Percentiles rank a stretch among this genome's conserved stretches.
Conservation (phyloP, 2,888 invertebrate species). For the Trichopoda pennipes region DNA sequence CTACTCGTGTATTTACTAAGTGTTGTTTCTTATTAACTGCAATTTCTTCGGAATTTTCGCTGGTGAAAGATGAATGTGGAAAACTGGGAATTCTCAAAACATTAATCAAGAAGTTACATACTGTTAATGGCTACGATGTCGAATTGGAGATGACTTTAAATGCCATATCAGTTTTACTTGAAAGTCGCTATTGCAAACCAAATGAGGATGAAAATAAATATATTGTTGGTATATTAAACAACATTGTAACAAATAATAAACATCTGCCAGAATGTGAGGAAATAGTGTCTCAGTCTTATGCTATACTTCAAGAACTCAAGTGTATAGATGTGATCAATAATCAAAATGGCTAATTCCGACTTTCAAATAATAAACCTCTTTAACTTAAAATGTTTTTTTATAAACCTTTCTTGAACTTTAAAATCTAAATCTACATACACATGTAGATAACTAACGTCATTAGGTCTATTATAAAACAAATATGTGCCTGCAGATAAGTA, state of each 20-base stretch:
- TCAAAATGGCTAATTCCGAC: no score
- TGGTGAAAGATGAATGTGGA: constrained; percentile 81
- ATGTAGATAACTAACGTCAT: no score
- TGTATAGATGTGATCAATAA: constrained; percentile 16
- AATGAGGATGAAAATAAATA: constrained; percentile 15
- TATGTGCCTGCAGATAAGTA: no score
- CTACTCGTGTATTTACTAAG: constrained; percentile 85
- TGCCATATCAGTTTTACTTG: constrained; percentile 69
- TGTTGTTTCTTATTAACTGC: constrained; percentile 87
- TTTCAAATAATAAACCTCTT: no score
- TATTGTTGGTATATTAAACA: constrained; percentile 15
- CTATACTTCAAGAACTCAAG: constrained; percentile 46
- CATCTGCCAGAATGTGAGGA: constrained; percentile 69
- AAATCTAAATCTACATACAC: no score
- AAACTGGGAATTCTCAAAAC: constrained; percentile 68
- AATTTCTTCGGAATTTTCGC: constrained; percentile 82
- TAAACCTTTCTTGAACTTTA: no score
- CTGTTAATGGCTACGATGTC: constrained; percentile 67
- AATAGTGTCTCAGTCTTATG: constrained; percentile 49
- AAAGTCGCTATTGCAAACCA: constrained; percentile 48
- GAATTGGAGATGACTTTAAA: constrained; percentile 71
- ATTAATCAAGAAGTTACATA: constrained; percentile 66
- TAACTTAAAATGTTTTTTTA: no score
- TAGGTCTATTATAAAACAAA: no score
- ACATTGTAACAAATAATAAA: constrained; percentile 25